These are phyloP conservation scores for Cinara cedri DNA, from an alignment of 2,888 invertebrate genomes.

Conservation along the genomic window DNA sequence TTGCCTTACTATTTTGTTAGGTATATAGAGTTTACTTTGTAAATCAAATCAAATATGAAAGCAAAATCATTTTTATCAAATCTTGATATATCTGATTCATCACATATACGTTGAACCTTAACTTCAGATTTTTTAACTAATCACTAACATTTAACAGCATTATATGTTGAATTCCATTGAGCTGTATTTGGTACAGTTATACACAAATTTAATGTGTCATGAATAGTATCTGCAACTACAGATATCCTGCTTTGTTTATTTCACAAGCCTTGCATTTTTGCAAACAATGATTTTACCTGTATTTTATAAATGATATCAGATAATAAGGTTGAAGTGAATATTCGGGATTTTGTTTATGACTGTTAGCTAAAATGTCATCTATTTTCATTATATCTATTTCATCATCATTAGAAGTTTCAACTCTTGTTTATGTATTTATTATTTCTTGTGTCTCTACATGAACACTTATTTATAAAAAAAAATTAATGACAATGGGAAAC, in stretches of 20 bases:
- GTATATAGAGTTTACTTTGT: not conserved
- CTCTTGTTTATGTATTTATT: not conserved
- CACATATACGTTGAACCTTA: not conserved
- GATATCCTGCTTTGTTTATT: not conserved
- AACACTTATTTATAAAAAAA: conserved; percentile 4
- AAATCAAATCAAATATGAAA: not conserved
- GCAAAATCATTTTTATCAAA: not conserved
- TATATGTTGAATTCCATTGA: not conserved
- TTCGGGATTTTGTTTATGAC: not conserved
- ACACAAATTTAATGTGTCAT: not conserved
- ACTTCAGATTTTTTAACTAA: not conserved
- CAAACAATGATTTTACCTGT: not conserved
- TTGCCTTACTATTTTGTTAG: not conserved
- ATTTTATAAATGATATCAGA: not conserved
- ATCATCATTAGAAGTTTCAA: not conserved
- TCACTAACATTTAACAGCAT: not conserved
- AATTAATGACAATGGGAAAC: conserved; percentile 3
- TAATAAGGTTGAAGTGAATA: not conserved
- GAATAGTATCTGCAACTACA: not conserved
- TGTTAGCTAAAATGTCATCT: not conserved
- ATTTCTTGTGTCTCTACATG: not conserved
- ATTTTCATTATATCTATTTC: not conserved
- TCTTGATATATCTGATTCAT: not conserved
- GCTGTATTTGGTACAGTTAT: not conserved
- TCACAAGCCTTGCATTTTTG: not conserved